Evolutionary conservation across 2,797 vertebrate genomes (phyloP), one percentile per base, ranked within the genome.

Genomic region (Botia kubotai): DNA sequence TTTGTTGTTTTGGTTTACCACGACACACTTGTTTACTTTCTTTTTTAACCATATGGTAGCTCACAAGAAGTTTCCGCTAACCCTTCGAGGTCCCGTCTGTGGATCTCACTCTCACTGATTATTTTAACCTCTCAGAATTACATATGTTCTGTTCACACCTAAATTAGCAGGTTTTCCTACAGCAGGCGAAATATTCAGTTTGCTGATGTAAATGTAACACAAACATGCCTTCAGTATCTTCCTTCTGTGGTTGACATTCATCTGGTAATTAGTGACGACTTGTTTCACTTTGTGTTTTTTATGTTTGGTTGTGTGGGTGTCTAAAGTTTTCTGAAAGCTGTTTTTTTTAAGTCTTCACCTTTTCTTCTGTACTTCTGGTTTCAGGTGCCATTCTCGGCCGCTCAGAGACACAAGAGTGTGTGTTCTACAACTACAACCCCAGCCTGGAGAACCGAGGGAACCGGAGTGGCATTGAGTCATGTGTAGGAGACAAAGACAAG

Each of bases 361-460:
- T 55, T 60, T 46, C 52, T 52, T 23, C 52, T 86, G 69, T 6
- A 75, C 77, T 86, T 84, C 86, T 17, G 71, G 75, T 57, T 29
- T n/a, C 83, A 98, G 97, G 97, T 90, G 95, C 97, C 85, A 97
- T 97, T 83, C 92, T 97, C 79, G 96, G 97, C 75, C 95, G 95
- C 84, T 96, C 97, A 19, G 96, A 98, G 87, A 95, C 95, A 5
- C 95, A 95, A 81, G 93, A 95, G 88, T 98, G 97, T 79, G 92
- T 97, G 89, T 94, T 91, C 88, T 98, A 96, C 94, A 97, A 95
- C 86, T 93, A 94, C 81, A 95, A 91, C 86, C 96, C 95, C 88
- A 84, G 12, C 66, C 89, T 90, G 39, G 95, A 94, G 85, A 93
- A 93, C n/a, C 94, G 92, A 87, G 95, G 93, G 29, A 97, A 97